A percentile compares a stretch with the other conserved stretches of the same genome.
These are phyloP conservation scores for Pseudocheirus occidentalis DNA, from an alignment of 2,797 vertebrate genomes.

Conservation along the genomic window DNA sequence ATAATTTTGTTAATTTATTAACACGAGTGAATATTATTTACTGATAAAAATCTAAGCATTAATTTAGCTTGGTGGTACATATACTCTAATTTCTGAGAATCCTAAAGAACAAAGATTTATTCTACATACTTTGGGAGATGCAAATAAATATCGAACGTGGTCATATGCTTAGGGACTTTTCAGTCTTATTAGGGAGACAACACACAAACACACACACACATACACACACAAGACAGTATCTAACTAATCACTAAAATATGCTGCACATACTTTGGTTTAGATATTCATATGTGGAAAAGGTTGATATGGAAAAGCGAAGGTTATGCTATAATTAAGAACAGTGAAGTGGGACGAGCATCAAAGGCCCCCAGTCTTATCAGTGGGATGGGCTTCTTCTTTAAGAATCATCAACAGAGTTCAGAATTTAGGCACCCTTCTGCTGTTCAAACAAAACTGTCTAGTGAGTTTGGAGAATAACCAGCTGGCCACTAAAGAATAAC, in stretches of 20 bases:
- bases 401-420: background rate
- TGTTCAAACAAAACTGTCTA: background rate
- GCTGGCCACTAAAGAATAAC: too few relatives aligned
- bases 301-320: background rate
- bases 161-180: background rate
- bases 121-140: background rate
- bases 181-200: background rate
- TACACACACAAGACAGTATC: background rate
- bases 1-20: slow-evolving; percentile 13
- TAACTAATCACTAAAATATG: background rate
- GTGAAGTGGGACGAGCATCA: background rate
- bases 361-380: background rate
- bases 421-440: background rate
- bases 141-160: background rate
- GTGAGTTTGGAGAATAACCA: too few relatives aligned
- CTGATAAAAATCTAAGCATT: background rate
- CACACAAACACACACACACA: background rate
- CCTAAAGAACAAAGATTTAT: background rate
- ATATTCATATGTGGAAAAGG: background rate
- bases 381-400: background rate
- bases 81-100: background rate
- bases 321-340: background rate
- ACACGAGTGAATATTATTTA: slow-evolving; percentile 2
- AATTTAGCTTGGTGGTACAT: background rate
- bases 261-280: background rate